Conservation (phyloP, 2,113 vertebrate genomes). For the Octodon degus region DNA sequence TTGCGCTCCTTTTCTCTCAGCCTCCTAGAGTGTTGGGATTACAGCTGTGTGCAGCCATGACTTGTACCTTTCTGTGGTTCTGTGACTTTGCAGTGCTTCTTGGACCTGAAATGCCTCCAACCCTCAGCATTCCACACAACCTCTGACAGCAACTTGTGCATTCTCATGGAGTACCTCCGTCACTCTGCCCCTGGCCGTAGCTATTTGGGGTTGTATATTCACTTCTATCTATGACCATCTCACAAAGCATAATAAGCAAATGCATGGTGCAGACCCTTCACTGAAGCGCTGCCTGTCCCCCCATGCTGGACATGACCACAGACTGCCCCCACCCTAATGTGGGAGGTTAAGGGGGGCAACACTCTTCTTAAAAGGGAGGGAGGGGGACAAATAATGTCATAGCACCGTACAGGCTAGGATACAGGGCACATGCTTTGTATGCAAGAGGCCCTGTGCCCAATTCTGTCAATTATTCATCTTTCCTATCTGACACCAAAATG, state of each 20-base stretch:
- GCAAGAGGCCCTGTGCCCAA: not conserved
- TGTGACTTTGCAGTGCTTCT: not conserved
- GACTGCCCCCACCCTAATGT: fast-evolving
- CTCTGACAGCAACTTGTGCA: not conserved
- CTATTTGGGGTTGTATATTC: not conserved
- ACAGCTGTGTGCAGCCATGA: not conserved
- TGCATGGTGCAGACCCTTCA: not conserved
- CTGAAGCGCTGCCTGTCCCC: not conserved
- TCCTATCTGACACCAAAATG: too few species aligned
- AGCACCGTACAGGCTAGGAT: not conserved
- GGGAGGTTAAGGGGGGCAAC: not conserved
- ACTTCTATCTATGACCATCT: not conserved
- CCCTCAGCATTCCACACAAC: not conserved
- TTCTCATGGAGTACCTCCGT: not conserved
- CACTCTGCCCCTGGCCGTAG: too few species aligned
- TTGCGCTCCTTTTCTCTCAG: not conserved
- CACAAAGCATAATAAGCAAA: not conserved
- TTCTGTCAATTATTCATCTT: too few species aligned
- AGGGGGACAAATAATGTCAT: too few species aligned
- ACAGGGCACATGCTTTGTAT: not conserved
- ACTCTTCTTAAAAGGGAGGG: not conserved
- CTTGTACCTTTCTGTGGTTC: too few species aligned
- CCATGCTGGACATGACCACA: not conserved
- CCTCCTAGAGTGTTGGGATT: not conserved
- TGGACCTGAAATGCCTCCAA: not conserved